Base-by-base conservation (phyloP, 2,797 vertebrate species). In the Rhodeus uyekii region DNA sequence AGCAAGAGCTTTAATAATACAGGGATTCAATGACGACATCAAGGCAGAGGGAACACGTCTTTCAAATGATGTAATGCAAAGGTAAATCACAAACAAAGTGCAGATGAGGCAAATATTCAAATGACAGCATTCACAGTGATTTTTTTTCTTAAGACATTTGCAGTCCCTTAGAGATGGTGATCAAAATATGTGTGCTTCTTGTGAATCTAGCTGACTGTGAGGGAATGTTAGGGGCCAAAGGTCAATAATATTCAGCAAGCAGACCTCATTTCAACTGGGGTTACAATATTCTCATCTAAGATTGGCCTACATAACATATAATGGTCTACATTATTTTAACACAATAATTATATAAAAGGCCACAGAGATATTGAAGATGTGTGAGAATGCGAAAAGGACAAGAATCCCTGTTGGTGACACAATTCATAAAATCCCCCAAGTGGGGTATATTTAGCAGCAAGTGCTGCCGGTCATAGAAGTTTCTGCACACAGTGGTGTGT, bases 71-170 rank as follows among this genome's bases (percentile, higher is more conserved):
- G 76, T 42, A 34, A 77, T 61, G 67, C 50, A 61, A 86, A 76
- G 44, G 46, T 65, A 72, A 65, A 72, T 58, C 32, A 55, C 55
- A 64, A 74, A 69, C 46, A 58, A 74, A 65, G 67, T 77, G 76
- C 50, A 81, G 16, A 73, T 58, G 60, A 74, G 73, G 68, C 68
- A 78, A 86, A 86, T 86, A 78, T 67, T 83, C 48, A 36, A 80
- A 83, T 65, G 68, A 61, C 42, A 27, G 34, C 63, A 76, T 83
- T 86, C 85, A 88, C 87, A 86, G 85, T 86, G 85, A 81, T 86
- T 81, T 81, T 29, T n/a, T 75, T 82, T 22, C 44, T 84, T 68
- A 61, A 83, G 86, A 83, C 67, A 19, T 61, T 81, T 81, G 27
- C 29, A 34, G 10, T 81, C 12, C 77, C 46, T 77, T 73, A 60